Conservation (phyloP, 2,797 vertebrate species). For the Acanthis flammea region DNA sequence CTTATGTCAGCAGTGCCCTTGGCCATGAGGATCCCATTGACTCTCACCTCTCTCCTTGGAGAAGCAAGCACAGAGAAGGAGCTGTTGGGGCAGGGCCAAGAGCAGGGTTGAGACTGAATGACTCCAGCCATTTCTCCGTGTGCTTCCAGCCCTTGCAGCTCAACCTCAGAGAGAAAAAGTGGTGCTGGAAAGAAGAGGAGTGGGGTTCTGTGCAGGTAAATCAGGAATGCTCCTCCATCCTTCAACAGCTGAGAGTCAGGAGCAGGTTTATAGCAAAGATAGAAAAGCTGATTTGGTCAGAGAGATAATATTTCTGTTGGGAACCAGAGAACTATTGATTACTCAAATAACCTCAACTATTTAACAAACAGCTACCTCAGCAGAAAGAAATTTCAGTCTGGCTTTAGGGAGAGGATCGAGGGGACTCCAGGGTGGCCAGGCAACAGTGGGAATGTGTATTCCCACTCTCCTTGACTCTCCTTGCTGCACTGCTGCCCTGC, state of each 20-base stretch:
- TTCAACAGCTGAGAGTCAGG: background rate
- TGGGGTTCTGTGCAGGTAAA: background rate
- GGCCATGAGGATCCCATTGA: background rate
- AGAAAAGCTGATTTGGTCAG: background rate
- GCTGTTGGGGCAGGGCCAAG: background rate
- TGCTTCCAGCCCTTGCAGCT: background rate
- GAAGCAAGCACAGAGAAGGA: background rate
- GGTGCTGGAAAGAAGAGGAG: background rate
- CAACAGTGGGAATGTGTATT: background rate
- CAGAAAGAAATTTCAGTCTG: background rate
- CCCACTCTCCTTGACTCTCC: background rate
- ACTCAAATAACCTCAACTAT: background rate
- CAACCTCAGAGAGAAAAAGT: background rate
- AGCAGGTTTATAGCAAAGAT: background rate
- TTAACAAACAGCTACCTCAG: background rate
- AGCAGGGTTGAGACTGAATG: background rate
- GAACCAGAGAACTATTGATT: conserved; percentile 27
- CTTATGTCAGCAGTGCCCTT: background rate
- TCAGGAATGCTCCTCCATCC: background rate
- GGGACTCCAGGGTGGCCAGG: background rate
- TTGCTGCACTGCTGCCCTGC: background rate
- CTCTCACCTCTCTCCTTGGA: background rate
- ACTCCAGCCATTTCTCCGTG: background rate
- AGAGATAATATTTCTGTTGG: background rate
- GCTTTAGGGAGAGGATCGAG: background rate